phyloP scores from a whole-genome alignment of 2,797 vertebrate genomes.

The Remorina albescens region DNA sequence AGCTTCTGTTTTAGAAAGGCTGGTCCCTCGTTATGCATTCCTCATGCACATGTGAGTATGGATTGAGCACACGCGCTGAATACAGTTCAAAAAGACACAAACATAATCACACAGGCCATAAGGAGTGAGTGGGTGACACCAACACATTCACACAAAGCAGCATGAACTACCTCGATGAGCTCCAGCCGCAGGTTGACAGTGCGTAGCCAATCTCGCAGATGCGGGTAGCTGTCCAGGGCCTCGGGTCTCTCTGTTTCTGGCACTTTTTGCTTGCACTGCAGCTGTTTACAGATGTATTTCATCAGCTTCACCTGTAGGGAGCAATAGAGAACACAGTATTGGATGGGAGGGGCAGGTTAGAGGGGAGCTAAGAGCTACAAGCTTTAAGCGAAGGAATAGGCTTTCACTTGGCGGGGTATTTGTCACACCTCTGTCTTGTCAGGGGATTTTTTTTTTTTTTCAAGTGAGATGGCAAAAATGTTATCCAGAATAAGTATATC shows the following conservation, averaged over 20 bases:
- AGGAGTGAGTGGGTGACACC: neutral
- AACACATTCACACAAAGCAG: neutral
- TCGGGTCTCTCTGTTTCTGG: constrained; percentile 89
- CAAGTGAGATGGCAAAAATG: neutral
- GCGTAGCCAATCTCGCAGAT: constrained; percentile 93
- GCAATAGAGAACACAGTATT: constrained; percentile 71
- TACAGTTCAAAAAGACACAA: constrained; percentile 20
- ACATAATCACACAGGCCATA: neutral
- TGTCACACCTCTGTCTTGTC: constrained; percentile 30
- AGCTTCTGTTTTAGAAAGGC: constrained; percentile 13
- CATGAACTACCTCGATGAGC: constrained; percentile 86
- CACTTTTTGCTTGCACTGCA: constrained; percentile 95
- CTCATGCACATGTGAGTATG: constrained; percentile 33
- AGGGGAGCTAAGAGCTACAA: constrained; percentile 29
- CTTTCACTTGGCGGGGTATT: constrained; percentile 14
- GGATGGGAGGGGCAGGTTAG: constrained; percentile 66
- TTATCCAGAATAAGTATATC: neutral
- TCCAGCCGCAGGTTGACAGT: constrained; percentile 92
- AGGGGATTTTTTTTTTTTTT: neutral
- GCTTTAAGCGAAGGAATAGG: constrained; percentile 19
- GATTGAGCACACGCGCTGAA: constrained; percentile 24
- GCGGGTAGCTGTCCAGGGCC: constrained; percentile 93
- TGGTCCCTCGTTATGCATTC: constrained; percentile 37
- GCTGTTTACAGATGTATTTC: constrained; percentile 96
- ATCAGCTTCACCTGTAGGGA: constrained; percentile 93